Evolutionary conservation across 2,888 invertebrate species (phyloP).

Genomic region (Biston stratarius): DNA sequence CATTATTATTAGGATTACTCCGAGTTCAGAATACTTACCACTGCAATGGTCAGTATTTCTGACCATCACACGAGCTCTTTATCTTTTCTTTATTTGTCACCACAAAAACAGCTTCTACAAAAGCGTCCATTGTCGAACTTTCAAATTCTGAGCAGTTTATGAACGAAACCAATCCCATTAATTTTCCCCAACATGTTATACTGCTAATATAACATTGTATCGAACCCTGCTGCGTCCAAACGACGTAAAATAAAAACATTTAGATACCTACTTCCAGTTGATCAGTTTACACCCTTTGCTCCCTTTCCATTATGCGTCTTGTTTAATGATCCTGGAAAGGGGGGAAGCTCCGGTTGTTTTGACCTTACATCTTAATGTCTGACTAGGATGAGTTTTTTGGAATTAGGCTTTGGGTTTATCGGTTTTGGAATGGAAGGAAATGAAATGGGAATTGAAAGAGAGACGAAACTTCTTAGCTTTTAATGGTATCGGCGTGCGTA

Average conservation of each 20-base stretch:
- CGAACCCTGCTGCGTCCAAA: constrained; percentile 47
- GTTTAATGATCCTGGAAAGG: constrained; percentile 75
- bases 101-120: no score
- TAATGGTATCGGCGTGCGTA: no score
- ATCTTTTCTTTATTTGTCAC: no score
- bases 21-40: no score
- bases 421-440: constrained; percentile 4
- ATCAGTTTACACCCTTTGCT: constrained; percentile 78
- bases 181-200: constrained; percentile 4
- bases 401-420: constrained; percentile 25
- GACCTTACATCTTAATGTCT: constrained; percentile 30
- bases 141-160: no score
- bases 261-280: constrained; percentile 79
- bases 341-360: constrained; percentile 25
- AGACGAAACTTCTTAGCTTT: no score
- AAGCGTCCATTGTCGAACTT: no score
- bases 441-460: neutral
- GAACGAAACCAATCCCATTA: neutral
- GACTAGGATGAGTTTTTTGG: constrained; percentile 24
- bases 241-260: constrained; percentile 77
- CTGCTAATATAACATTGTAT: constrained; percentile 16
- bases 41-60: no score
- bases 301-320: constrained; percentile 77
- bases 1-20: no score
- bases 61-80: no score